Base-by-base conservation (phyloP, 2,113 vertebrate genomes). In the Limanda limanda region DNA sequence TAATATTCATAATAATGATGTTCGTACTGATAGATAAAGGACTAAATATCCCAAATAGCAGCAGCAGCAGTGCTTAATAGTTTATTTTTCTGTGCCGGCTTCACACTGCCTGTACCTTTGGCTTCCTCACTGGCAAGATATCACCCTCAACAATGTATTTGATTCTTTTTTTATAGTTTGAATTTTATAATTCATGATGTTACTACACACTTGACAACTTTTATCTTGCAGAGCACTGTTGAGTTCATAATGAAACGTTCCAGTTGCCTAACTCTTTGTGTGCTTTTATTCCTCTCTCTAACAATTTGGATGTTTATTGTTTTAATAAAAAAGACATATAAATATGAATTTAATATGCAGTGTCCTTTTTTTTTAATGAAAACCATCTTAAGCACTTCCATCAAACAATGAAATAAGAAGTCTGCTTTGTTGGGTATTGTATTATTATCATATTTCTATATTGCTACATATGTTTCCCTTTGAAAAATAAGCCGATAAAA, bases 301-400 rank as follows among this genome's bases (percentile, higher is more conserved):
- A 89, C 76, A 88, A 67, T 87, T 88, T 87, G 74, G 85, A 88
- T 88, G 85, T 91, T 84, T 71, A 70, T 85, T 85, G 70, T 91
- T 89, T 88, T 76, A 85, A 87, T 88, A 85, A 88, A 85, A 79
- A 74, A 73, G 47, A 67, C 45, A 5, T 47, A 66, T 61, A 71
- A 4, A 23, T 56, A 23, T 56, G 77, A 23, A 68, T 72, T 15
- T 69, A 21, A 68, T 77, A 48, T 70, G 61, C 12, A 58, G 37
- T 78, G 74, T 83, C 25, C 6, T 62, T 87, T 85, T 82, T 78
- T 81, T 68, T 31, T 5, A 5, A 31, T 7, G 6, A 31, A 62
- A 54, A 54, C 51, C 51, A 54, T 15, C 18, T 54, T 1, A 18
- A 18, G 17, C 45, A 48, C 45, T 63, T 70, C 56, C 18, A 61